Evolutionary conservation across 2,113 vertebrate genomes (phyloP), one percentile per base, ranked within the genome.

Genomic region (Athene cunicularia): DNA sequence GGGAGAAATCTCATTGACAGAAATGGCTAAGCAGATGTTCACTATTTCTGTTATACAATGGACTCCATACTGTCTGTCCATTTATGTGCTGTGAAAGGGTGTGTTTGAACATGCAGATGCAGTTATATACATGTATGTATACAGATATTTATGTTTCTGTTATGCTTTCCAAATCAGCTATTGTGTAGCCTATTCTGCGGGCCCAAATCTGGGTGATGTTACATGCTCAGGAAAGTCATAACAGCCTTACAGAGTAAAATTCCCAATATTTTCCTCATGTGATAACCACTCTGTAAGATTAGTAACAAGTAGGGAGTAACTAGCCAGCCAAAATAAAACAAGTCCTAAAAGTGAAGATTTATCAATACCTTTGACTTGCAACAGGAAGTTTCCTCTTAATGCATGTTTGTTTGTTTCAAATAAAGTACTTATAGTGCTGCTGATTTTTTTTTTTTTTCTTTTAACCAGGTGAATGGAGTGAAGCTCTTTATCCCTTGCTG

Each of bases 401-500:
- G 14, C n/a, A 1, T 37, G 32, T 39, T 32, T 74, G 17, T 41
- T 75, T 55, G 33, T 93, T 80, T 84, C 50, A 60, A 68, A 72
- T 66, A n/a, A 71, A 58, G n/a, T 79, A 33, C 50, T 95, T 79
- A 84, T 9, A 66, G 10, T 60, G 39, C 63, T 88, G 27, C 77
- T 97, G 14, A 30, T 60, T 90, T 70, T 74, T 56, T 60, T 90
- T 70, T 74, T 56, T 70, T 11, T 90, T 43, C 62, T 87, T 95
- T 89, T 41, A 35, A 77, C 43, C 95, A 99, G 99, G 99, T 13
- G 99, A 99, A 97, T 99, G 99, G 99, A 99, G 99, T 1, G 99
- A 99, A 97, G 99, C 99, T 28, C 97, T 99, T 80, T 99, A 99
- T 97, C 99, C 99, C 0, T 98, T 99, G 97, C 98, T 99, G 98